Evolutionary conservation across 2,888 invertebrate species (phyloP), one percentile per base, ranked within the genome.

Genomic region (Lobophora halterata): DNA sequence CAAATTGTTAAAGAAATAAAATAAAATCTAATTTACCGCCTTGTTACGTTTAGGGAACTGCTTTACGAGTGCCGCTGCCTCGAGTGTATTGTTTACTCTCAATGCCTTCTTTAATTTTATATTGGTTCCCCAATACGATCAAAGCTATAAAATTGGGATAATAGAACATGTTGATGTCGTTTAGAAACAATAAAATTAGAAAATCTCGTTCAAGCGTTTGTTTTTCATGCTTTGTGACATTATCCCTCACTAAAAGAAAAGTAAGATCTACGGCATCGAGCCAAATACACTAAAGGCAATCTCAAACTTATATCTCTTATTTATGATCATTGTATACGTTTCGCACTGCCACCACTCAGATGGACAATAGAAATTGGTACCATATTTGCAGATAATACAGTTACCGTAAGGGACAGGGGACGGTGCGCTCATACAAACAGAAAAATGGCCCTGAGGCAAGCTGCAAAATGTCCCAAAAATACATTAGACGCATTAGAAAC

Each of bases 1-100:
- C 85, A 83, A 81, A 85, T 82, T 85, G 81, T 86, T 83, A 76
- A 85, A 85, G 83, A 82, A 86, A 83, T 85, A 83, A 83, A 83
- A 82, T 81, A 79, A 81, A 85, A 82, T 85, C 80, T 81, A 86
- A 86, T 85, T 85, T 85, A 79, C 78, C 78, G 79, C 75, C 67
- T 75, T 79, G 65, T 71, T 81, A 79, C 82, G 73, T 83, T 82
- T 80, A 82, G 70, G 72, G 72, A 73, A 78, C 71, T 65, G 69
- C 74, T 80, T 80, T 80, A 80, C 73, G 80, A 80, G 78, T 71
- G 67, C 65, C 60, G 69, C 71, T 69, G 73, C 72, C 65, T 72
- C 65, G 49, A 72, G 69, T 61, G 64, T 65, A 73, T 76, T 78
- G 74, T 78, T 76, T 76, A 70, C 71, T 71, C 71, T 70, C 77